Percentiles rank a stretch among this genome's conserved stretches.
phyloP scores from a whole-genome alignment of 2,888 invertebrate genomes.

The Cosmorhoe ocellata region DNA sequence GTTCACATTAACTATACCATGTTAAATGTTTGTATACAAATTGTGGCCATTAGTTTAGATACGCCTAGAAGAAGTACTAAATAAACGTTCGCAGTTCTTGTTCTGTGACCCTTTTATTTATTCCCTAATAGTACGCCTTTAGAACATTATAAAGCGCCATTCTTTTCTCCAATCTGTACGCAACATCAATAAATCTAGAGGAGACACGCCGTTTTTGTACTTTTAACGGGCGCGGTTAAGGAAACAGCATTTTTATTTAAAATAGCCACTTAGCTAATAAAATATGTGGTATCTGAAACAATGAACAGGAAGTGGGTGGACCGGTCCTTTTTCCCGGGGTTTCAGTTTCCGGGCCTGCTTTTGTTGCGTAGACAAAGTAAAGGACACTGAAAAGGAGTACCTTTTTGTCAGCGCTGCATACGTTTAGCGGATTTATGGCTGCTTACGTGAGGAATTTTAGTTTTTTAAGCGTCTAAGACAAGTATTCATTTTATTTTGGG shows the following conservation, averaged over 20 bases:
- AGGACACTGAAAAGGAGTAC: conserved; percentile 22
- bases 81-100: neutral
- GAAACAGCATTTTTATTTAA: conserved; percentile 80
- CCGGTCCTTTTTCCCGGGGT: conserved; percentile 52
- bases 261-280: conserved; percentile 80
- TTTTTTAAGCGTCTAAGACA: no score
- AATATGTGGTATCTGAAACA: conserved; percentile 76
- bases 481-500: no score
- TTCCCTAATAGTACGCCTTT: conserved; percentile 6
- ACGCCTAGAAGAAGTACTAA: no score
- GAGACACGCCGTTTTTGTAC: conserved; percentile 57
- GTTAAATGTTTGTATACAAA: no score
- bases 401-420: conserved; percentile 19
- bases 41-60: no score
- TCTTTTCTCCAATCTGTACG: conserved; percentile 16
- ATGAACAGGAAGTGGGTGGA: conserved; percentile 72
- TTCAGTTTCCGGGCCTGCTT: conserved; percentile 18
- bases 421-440: conserved; percentile 15
- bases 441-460: neutral
- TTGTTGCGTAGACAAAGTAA: conserved; percentile 21
- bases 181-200: conserved; percentile 57
- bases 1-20: no score
- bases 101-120: conserved; percentile 11
- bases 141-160: conserved; percentile 18
- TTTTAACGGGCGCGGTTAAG: conserved; percentile 64